These are phyloP conservation scores for Indicator indicator DNA, from an alignment of 2,113 vertebrate genomes.

Conservation along the genomic window DNA sequence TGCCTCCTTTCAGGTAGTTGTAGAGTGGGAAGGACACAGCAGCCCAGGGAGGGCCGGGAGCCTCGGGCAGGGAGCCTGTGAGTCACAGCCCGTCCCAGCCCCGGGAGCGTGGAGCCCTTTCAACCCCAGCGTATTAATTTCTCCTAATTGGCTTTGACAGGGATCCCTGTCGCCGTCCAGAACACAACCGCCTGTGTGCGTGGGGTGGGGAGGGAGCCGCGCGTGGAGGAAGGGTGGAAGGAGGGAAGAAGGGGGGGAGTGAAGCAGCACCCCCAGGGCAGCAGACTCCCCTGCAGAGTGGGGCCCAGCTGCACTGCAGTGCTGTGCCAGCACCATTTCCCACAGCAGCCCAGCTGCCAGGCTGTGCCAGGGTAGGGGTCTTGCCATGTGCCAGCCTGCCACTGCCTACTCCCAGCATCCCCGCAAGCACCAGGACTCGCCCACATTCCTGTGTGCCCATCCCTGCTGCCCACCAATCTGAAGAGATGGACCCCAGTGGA, in stretches of 20 bases:
- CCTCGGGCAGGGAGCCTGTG: constrained; percentile 17
- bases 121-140: constrained; percentile 31
- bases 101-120: constrained; percentile 3
- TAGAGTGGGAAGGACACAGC: not conserved
- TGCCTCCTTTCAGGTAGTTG: not conserved
- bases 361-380: not conserved
- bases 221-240: not conserved
- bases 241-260: not conserved
- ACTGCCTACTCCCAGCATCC: not conserved
- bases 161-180: constrained; percentile 33
- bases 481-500: not conserved
- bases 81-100: constrained; percentile 3
- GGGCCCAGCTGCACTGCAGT: not conserved
- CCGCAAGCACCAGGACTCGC: accelerated
- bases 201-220: not conserved
- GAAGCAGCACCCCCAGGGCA: not conserved
- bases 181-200: not conserved
- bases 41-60: not conserved
- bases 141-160: constrained; percentile 65
- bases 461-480: not conserved
- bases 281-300: not conserved
- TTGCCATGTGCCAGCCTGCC: accelerated
- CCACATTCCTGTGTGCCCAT: not conserved
- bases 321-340: not conserved
- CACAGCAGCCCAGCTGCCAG: not conserved